Conservation (phyloP, 2,888 invertebrate species). For the Aphodius granarius region DNA sequence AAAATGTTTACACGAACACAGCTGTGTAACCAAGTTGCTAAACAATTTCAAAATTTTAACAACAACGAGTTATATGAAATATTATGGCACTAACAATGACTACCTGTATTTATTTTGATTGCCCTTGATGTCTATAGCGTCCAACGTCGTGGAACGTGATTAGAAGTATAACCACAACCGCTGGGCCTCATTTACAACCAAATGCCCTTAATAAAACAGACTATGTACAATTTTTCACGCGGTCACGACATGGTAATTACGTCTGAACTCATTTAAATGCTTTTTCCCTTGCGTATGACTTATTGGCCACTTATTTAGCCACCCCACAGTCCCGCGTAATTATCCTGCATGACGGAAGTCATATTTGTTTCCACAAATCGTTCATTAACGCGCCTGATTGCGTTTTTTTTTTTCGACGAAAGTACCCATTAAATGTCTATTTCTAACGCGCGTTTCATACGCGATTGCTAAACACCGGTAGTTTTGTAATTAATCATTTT, state of each 20-base stretch:
- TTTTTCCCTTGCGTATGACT: neutral
- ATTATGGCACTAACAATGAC: neutral
- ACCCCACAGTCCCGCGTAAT: slow-evolving; percentile 15
- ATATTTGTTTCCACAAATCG: slow-evolving; percentile 35
- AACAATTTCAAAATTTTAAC: too few relatives aligned
- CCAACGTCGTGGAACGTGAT: neutral
- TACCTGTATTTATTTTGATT: neutral
- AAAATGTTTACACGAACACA: neutral
- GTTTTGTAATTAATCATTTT: neutral
- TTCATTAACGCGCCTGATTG: slow-evolving; percentile 31
- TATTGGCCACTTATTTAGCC: neutral
- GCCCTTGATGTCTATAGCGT: slow-evolving; percentile 1
- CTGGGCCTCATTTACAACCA: neutral
- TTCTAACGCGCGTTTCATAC: neutral
- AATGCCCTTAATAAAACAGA: neutral
- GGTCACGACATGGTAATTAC: neutral
- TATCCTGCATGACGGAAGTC: slow-evolving; percentile 30
- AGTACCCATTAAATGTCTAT: neutral
- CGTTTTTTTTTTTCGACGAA: neutral
- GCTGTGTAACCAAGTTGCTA: too few relatives aligned
- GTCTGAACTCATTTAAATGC: neutral
- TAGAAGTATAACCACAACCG: neutral
- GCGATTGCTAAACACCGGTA: slow-evolving; percentile 20
- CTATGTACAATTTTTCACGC: neutral
- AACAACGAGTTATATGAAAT: neutral